Conservation (phyloP, 2,113 vertebrate species). For the Actenoides hombroni region DNA sequence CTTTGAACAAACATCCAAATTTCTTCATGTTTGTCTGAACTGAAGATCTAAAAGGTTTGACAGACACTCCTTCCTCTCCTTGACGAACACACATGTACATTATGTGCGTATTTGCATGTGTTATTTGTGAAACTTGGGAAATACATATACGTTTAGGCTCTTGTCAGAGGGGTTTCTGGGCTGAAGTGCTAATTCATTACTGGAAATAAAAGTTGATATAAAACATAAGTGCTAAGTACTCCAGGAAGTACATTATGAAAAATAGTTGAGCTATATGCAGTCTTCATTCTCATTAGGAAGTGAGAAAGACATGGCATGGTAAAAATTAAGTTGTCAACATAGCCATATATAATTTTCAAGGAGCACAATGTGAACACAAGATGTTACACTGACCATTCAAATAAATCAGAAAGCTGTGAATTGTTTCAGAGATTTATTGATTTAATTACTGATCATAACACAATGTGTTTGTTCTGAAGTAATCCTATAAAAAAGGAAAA, state of each 20-base stretch:
- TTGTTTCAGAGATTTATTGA: slow-evolving; percentile 53
- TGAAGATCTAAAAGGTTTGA: neutral
- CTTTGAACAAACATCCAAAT: slow-evolving; percentile 7
- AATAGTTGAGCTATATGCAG: slow-evolving; percentile 15
- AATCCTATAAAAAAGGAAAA: slow-evolving; percentile 20
- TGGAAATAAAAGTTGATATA: slow-evolving; percentile 39
- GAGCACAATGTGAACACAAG: slow-evolving; percentile 37
- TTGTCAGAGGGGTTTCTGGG: neutral
- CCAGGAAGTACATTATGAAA: slow-evolving; percentile 37
- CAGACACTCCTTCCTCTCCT: neutral
- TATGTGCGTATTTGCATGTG: neutral
- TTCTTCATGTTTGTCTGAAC: slow-evolving; percentile 12
- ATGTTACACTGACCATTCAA: slow-evolving; percentile 39
- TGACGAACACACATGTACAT: neutral
- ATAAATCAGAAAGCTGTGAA: slow-evolving; percentile 46
- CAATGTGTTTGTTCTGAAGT: slow-evolving; percentile 24
- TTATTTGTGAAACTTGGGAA: neutral
- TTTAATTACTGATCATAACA: slow-evolving; percentile 37
- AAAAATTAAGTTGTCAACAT: slow-evolving; percentile 64
- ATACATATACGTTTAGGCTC: neutral
- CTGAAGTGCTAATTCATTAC: slow-evolving; percentile 33
- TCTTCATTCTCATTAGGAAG: slow-evolving; percentile 48
- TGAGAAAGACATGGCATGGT: slow-evolving; percentile 55
- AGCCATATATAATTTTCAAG: slow-evolving; percentile 55
- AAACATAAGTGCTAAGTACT: slow-evolving; percentile 47